Evolutionary conservation across 2,888 invertebrate genomes (phyloP).

Genomic region (Hybos culiciformis): DNA sequence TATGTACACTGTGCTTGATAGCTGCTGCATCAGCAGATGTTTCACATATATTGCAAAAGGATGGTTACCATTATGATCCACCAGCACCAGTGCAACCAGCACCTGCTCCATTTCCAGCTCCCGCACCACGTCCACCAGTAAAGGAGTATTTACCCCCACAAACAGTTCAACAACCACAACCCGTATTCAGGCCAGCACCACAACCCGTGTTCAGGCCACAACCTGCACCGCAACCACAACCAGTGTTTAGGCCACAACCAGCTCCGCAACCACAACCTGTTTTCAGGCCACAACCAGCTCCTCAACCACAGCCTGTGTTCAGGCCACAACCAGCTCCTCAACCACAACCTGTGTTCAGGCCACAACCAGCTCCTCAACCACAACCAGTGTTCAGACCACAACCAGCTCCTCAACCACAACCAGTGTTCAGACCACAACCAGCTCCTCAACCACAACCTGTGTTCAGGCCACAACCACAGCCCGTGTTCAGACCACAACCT

Average conservation of each 20-base stretch:
- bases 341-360: constrained; percentile 11
- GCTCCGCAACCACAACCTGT: neutral
- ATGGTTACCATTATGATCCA: neutral
- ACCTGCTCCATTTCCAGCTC: neutral
- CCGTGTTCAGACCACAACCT: neutral
- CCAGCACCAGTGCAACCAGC: neutral
- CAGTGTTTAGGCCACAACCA: neutral
- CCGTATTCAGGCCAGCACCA: neutral
- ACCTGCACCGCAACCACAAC: neutral
- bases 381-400: constrained; percentile 4
- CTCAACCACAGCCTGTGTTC: neutral
- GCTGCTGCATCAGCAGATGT: constrained; percentile 1
- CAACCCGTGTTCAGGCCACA: too few species aligned
- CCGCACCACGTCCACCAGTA: neutral
- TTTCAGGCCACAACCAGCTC: neutral
- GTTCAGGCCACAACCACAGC: neutral
- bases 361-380: constrained; percentile 2
- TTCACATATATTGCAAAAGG: neutral
- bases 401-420: neutral
- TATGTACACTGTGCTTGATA: neutral
- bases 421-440: neutral
- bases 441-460: neutral
- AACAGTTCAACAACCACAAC: neutral
- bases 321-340: neutral
- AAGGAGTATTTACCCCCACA: too few species aligned